Evolutionary conservation across 2,113 vertebrate species (phyloP).

Genomic region (Lonchura striata): DNA sequence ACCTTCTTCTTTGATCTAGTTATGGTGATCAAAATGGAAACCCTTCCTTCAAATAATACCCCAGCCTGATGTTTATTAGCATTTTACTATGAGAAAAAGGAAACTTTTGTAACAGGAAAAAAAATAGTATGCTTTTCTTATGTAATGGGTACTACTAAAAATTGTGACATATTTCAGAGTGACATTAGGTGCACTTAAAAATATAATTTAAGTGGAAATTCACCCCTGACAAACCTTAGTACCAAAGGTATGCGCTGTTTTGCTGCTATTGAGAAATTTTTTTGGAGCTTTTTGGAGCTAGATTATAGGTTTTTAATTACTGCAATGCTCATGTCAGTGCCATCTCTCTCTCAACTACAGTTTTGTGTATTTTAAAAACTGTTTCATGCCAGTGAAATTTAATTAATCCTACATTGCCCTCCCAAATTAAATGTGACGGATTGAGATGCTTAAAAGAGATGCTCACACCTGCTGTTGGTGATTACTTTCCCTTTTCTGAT

Average conservation of each 20-base stretch:
- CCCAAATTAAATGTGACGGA: not conserved
- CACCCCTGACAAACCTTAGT: not conserved
- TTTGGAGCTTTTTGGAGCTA: not conserved
- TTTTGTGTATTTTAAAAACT: not conserved
- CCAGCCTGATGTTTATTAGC: not conserved
- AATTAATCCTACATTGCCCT: not conserved
- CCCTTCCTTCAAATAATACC: not conserved
- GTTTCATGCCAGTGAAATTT: not conserved
- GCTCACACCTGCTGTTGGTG: not conserved
- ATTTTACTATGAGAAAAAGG: not conserved
- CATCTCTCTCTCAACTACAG: not conserved
- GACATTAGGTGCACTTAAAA: not conserved
- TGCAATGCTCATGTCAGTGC: not conserved
- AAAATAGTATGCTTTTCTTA: not conserved
- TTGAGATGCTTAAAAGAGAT: not conserved
- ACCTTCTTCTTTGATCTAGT: not conserved
- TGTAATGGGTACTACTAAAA: not conserved
- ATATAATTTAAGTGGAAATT: not conserved
- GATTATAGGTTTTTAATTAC: not conserved
- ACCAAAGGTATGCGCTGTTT: not conserved
- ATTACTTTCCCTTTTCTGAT: conserved; percentile 2
- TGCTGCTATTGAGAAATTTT: not conserved
- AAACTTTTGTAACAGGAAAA: not conserved
- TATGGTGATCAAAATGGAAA: not conserved
- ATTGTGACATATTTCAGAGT: not conserved